These are phyloP conservation scores for Rhogogaster chlorosoma DNA, from an alignment of 2,888 invertebrate genomes.

Conservation along the genomic window DNA sequence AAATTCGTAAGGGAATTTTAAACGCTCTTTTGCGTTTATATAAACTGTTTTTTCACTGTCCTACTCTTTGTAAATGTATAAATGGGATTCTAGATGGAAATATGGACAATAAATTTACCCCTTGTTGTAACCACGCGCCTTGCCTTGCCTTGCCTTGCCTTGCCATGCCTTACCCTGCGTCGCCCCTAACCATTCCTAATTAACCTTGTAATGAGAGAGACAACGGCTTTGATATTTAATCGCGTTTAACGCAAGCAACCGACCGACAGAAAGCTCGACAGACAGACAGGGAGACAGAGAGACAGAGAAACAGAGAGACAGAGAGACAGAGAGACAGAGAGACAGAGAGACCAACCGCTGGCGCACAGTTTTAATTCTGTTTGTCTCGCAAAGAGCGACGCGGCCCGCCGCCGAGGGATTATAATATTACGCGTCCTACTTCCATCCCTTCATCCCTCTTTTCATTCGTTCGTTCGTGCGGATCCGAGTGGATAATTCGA, in stretches of 20 bases:
- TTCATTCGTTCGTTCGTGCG: constrained; percentile 21
- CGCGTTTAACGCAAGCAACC: constrained; percentile 69
- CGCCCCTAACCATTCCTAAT: constrained; percentile 60
- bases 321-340: not conserved
- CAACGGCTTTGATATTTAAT: constrained; percentile 75
- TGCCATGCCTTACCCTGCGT: not conserved
- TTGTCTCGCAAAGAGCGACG: constrained; percentile 68
- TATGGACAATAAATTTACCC: constrained; percentile 60
- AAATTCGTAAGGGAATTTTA: constrained; percentile 27
- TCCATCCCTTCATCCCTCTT: constrained; percentile 5
- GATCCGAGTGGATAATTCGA: constrained; percentile 35
- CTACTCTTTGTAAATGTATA: not conserved
- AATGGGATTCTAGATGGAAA: constrained; percentile 10
- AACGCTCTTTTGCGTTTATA: not conserved
- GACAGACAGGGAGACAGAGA: not conserved
- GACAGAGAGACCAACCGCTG: constrained; percentile 50
- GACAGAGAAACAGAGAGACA: constrained; percentile 10
- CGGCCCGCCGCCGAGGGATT: constrained; percentile 37
- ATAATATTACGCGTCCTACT: constrained; percentile 46
- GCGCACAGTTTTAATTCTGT: constrained; percentile 72
- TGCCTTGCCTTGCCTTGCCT: constrained; percentile 39
- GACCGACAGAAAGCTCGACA: constrained; percentile 10
- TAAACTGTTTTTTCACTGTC: constrained; percentile 25
- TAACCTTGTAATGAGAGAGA: constrained; percentile 64
- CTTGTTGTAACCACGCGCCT: not conserved